Evolutionary conservation across 2,797 vertebrate species (phyloP).

Genomic region (Xyrichtys novacula): DNA sequence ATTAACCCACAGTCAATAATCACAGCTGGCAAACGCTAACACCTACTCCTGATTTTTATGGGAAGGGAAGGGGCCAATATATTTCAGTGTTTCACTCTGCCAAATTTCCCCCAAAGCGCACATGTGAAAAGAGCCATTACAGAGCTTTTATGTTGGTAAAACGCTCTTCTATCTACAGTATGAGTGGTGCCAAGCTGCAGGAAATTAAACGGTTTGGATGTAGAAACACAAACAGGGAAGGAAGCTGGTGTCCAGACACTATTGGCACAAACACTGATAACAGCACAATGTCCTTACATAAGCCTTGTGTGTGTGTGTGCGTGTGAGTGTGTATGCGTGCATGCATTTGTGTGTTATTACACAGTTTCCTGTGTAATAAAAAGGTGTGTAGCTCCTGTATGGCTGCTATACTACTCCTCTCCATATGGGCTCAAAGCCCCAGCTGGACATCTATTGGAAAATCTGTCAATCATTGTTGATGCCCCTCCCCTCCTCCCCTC

Average conservation of each 20-base stretch:
- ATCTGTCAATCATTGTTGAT: slow-evolving; percentile 75
- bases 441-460: slow-evolving; percentile 34
- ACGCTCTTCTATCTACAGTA: not conserved
- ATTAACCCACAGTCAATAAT: slow-evolving; percentile 14
- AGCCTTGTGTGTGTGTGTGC: not conserved
- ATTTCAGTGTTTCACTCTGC: slow-evolving; percentile 9
- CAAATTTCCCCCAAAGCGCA: not conserved
- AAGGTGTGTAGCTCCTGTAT: not conserved
- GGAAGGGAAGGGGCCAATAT: slow-evolving; percentile 7
- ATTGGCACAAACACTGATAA: slow-evolving; percentile 25
- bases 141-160: slow-evolving; percentile 9
- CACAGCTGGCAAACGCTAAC: slow-evolving; percentile 20
- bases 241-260: slow-evolving; percentile 8
- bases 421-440: slow-evolving; percentile 43
- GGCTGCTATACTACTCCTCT: not conserved
- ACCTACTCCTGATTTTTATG: slow-evolving; percentile 20
- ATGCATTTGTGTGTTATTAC: not conserved
- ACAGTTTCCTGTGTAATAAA: not conserved
- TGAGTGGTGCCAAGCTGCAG: slow-evolving; percentile 2
- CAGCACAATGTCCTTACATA: slow-evolving; percentile 28
- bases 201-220: slow-evolving; percentile 18
- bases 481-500: slow-evolving; percentile 3
- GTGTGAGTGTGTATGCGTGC: not conserved
- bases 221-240: slow-evolving; percentile 24
- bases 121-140: accelerated